Evolutionary conservation across 1,140 invertebrate species (phyloP), one percentile per base, ranked within the genome.

Genomic region (Wasmannia auropunctata): DNA sequence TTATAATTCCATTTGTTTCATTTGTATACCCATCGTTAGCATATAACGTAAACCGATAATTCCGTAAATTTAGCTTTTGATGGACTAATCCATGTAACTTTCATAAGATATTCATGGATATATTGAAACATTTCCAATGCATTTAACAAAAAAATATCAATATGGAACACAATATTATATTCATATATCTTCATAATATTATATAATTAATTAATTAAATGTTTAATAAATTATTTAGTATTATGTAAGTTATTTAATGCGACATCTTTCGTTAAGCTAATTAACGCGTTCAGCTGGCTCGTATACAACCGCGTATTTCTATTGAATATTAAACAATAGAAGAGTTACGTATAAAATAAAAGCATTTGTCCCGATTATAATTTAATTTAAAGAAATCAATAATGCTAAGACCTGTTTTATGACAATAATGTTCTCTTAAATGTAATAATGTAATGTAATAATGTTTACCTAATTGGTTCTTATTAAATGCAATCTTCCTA

Each of bases 151-250:
- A 60, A 76, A 31, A 31, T 70, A 37, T 19, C 8, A 51, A 67
- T 31, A 31, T 22, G 3, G 16, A 10, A 34, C 22, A 25, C 51
- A 34, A 22, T 67, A 46, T 22, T 58, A n/a, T 81, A 72, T 43
- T 46, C 31, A 25, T 58, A 25, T 58, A 43, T 58, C 19, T 46
- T 28, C 3, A 5, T 60, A 16, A 58, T 60, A 34, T 83, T 72
- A 70, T n/a, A 31, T 51, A 34, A 56, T 56, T 81, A 81, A 72
- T 81, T 83, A 72, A 58, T 31, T 31, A 80, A 58, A 72, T 58
- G 51, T 51, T 79, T 72, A 72, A 58, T 72, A 2, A 72, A 58
- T 43, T 0, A 46, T 74, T 58, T 22, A 5, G 14, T 25, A 60
- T 74, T 74, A n/a, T 40, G 31, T 25, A 34, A 49, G 51, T 74